Evolutionary conservation across 2,888 invertebrate genomes (phyloP).

Genomic region (Drosophila limbata): DNA sequence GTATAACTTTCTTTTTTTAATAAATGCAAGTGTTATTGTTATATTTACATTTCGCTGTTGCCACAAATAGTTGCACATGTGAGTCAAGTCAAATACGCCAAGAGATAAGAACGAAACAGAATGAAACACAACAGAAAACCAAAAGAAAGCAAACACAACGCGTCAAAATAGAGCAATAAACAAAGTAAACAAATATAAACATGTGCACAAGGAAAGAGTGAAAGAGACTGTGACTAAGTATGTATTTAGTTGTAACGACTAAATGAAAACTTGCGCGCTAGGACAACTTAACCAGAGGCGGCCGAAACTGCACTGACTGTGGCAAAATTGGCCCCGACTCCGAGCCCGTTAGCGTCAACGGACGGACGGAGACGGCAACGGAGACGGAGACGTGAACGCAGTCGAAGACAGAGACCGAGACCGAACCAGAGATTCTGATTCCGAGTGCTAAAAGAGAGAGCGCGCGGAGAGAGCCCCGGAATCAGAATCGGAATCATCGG

Average conservation of each 20-base stretch:
- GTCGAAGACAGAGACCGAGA: slow-evolving; percentile 31
- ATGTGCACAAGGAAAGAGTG: slow-evolving; percentile 31
- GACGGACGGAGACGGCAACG: slow-evolving; percentile 5
- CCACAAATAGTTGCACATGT: slow-evolving; percentile 29
- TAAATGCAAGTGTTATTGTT: slow-evolving; percentile 9
- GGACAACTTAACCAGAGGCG: slow-evolving; percentile 71
- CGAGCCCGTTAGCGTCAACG: slow-evolving; percentile 19
- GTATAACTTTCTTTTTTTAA: not conserved
- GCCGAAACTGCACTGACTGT: slow-evolving; percentile 69
- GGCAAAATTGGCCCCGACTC: slow-evolving; percentile 52
- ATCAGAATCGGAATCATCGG: slow-evolving; percentile 46
- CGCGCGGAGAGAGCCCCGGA: slow-evolving; percentile 19
- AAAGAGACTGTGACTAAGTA: slow-evolving; percentile 5
- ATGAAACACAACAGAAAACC: slow-evolving; percentile 9
- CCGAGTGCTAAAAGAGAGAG: slow-evolving; percentile 43
- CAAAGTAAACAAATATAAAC: slow-evolving; percentile 34
- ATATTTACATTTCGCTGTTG: not conserved
- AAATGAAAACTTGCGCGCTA: slow-evolving; percentile 54
- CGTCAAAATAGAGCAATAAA: slow-evolving; percentile 21
- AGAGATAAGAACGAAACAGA: slow-evolving; percentile 39
- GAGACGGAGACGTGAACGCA: slow-evolving; percentile 1
- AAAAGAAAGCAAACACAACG: slow-evolving; percentile 7
- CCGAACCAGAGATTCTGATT: slow-evolving; percentile 41
- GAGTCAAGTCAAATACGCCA: slow-evolving; percentile 25
- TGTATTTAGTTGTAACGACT: slow-evolving; percentile 25